Conservation (phyloP, 2,113 vertebrate genomes). For the Mirounga angustirostris region DNA sequence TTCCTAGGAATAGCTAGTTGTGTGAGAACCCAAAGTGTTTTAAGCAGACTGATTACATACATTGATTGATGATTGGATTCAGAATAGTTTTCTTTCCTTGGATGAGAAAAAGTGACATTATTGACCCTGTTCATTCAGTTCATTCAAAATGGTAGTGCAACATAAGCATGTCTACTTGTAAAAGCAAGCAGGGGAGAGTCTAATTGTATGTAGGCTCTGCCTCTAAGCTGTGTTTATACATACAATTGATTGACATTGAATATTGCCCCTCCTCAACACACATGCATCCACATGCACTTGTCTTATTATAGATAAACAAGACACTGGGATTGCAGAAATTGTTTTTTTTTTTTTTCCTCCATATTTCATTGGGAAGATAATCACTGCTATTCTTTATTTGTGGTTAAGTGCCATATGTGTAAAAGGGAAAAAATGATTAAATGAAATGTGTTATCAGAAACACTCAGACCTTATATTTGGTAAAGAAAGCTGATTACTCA, state of each 20-base stretch:
- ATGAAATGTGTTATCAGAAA: constrained; percentile 64
- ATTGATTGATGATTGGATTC: constrained; percentile 90
- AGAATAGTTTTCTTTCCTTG: constrained; percentile 85
- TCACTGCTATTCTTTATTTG: constrained; percentile 79
- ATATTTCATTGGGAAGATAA: constrained; percentile 74
- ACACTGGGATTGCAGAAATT: constrained; percentile 68
- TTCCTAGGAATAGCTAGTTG: constrained; percentile 69
- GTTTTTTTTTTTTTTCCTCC: constrained; percentile 63
- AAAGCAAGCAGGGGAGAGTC: constrained; percentile 82
- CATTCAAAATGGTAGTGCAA: constrained; percentile 90
- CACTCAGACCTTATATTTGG: constrained; percentile 64
- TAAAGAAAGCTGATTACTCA: constrained; percentile 66
- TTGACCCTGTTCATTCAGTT: constrained; percentile 89
- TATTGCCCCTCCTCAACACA: constrained; percentile 42
- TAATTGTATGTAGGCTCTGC: constrained; percentile 81
- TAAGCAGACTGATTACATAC: constrained; percentile 86
- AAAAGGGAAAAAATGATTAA: constrained; percentile 74
- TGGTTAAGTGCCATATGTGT: constrained; percentile 74
- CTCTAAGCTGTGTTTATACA: constrained; percentile 83
- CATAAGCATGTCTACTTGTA: constrained; percentile 79
- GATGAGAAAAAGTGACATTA: constrained; percentile 84
- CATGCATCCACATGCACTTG: constrained; percentile 62
- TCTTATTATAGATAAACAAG: constrained; percentile 76
- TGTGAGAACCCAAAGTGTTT: constrained; percentile 76
- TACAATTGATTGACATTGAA: constrained; percentile 81